Conservation (phyloP, 1,140 invertebrate species). For the Meteorus sp. region DNA sequence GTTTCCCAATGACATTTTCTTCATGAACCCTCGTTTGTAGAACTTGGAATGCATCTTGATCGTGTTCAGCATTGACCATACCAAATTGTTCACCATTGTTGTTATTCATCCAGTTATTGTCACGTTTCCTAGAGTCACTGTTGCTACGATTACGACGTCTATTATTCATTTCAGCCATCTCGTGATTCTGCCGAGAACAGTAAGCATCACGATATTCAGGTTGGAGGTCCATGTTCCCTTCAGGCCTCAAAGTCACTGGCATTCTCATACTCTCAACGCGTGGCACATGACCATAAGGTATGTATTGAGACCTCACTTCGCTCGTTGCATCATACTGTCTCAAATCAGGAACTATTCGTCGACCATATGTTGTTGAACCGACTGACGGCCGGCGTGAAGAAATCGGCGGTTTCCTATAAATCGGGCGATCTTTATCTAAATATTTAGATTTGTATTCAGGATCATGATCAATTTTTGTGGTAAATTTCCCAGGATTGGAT, state of each 20-base stretch:
- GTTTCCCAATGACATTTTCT: constrained; percentile 45
- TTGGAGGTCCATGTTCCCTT: constrained; percentile 53
- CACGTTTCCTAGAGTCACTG: constrained; percentile 40
- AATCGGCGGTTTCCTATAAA: constrained; percentile 39
- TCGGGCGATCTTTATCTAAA: constrained; percentile 41
- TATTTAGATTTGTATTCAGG: constrained; percentile 56
- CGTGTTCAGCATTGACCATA: constrained; percentile 35
- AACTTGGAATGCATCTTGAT: constrained; percentile 49
- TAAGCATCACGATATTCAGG: constrained; percentile 59
- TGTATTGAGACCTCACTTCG: constrained; percentile 45
- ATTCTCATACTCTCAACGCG: constrained; percentile 43
- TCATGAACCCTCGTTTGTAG: constrained; percentile 47
- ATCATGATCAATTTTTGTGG: constrained; percentile 52
- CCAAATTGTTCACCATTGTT: constrained; percentile 43
- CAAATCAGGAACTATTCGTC: constrained; percentile 20
- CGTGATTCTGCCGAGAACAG: constrained; percentile 33
- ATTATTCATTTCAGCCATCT: constrained; percentile 30
- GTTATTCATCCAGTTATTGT: constrained; percentile 47
- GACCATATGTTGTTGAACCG: constrained; percentile 30
- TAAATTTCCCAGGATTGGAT: constrained; percentile 37
- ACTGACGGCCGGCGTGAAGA: constrained; percentile 32
- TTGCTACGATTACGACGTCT: constrained; percentile 38
- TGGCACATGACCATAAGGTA: constrained; percentile 42
- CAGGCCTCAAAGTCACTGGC: constrained; percentile 47
- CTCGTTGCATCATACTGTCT: constrained; percentile 34